A percentile compares a stretch with the other conserved stretches of the same genome.
Evolutionary conservation across 2,797 vertebrate species (phyloP).

Genomic region (Hoplostethus mediterraneus): DNA sequence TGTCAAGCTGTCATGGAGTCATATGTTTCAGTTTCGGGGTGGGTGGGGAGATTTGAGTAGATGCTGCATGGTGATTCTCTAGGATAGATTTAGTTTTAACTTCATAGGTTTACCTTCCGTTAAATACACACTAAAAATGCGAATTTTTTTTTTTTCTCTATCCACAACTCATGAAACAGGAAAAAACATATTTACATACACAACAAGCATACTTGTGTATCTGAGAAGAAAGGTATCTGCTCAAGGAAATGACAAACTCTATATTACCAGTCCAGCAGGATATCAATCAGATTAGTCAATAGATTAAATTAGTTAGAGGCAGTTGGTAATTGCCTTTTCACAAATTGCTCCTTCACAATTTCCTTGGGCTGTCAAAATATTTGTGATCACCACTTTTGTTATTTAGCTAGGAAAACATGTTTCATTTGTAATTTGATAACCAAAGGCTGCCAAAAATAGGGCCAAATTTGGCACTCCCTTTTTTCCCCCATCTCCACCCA

Average conservation of each 20-base stretch:
- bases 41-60: neutral
- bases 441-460: too few species aligned
- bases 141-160: too few species aligned
- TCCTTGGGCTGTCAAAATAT: neutral
- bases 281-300: neutral
- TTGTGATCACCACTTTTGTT: too few species aligned
- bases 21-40: conserved; percentile 33
- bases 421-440: too few species aligned
- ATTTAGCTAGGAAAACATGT: too few species aligned
- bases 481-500: too few species aligned
- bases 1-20: conserved; percentile 55
- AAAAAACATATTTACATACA: neutral
- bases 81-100: neutral
- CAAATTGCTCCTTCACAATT: neutral
- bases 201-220: neutral
- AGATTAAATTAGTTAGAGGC: neutral
- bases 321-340: neutral
- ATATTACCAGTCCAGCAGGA: neutral
- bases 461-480: too few species aligned
- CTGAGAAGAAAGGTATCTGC: neutral
- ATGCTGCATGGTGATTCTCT: neutral
- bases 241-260: neutral
- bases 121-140: too few species aligned
- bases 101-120: neutral
- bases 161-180: neutral